These are phyloP conservation scores for Reticulitermes lucifugus DNA, from an alignment of 2,888 invertebrate genomes.

Conservation along the genomic window DNA sequence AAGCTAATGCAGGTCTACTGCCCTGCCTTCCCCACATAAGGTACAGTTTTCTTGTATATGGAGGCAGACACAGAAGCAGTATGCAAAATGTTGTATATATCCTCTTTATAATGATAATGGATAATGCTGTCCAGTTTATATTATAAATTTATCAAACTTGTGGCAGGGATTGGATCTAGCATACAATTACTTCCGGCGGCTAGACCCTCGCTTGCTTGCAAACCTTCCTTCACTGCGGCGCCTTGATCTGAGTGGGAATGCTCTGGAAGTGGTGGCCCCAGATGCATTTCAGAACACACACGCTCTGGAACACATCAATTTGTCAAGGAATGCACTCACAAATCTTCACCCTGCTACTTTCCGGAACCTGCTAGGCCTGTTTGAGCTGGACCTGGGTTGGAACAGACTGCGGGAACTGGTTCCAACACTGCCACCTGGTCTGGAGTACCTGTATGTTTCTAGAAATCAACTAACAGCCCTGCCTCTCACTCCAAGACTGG, in stretches of 20 bases:
- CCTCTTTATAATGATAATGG: no score
- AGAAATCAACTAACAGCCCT: conserved; percentile 77
- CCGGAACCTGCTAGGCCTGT: conserved; percentile 77
- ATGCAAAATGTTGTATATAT: no score
- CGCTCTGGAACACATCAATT: conserved; percentile 81
- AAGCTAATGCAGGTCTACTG: no score
- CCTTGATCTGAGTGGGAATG: conserved; percentile 82
- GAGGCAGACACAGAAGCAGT: no score
- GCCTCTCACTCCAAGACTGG: conserved; percentile 74
- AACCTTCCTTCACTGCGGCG: conserved; percentile 81
- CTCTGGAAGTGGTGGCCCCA: conserved; percentile 76
- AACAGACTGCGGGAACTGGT: conserved; percentile 81
- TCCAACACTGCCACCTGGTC: conserved; percentile 80
- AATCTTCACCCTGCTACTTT: conserved; percentile 82
- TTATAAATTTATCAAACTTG: neutral
- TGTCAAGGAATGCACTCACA: conserved; percentile 80
- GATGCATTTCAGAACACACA: conserved; percentile 79
- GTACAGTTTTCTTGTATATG: no score
- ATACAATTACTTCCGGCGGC: conserved; percentile 76
- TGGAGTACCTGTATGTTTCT: conserved; percentile 79
- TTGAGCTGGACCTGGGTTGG: conserved; percentile 81
- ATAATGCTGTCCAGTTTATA: no score
- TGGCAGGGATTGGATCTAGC: conserved; percentile 80
- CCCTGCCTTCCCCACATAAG: no score
- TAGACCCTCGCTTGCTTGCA: conserved; percentile 78